Evolutionary conservation across 2,888 invertebrate genomes (phyloP), one percentile per base, ranked within the genome.

Genomic region (Cheilosia variabilis): DNA sequence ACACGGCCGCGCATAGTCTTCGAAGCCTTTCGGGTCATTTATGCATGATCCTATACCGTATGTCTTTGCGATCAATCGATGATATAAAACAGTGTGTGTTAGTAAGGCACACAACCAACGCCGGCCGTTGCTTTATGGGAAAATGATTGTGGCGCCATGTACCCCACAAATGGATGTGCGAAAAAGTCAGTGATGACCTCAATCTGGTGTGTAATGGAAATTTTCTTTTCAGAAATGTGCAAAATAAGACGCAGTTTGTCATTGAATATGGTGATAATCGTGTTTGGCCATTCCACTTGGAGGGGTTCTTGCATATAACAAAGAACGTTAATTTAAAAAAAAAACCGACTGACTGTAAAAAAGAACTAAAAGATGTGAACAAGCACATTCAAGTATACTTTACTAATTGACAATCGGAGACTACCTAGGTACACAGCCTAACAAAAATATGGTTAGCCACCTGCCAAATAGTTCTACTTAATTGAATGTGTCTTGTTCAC

Each of bases 111-210:
- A 62, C 41, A 62, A n/a, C 24, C 37, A 41, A 5, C 31, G 31
- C 10, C 6, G n/a, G n/a, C 3, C 2, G 22, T 10, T 37, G 17
- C 17, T 43, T 45, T 58, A 53, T 68, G 55, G 55, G 68, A 68
- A 68, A 68, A 55, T 31, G 55, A 45, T 57, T 27, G 24, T 55
- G 71, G 71, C 77, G 82, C 77, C 82, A 72, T 34, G 77, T 57
- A 69, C 58, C 13, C 60, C 65, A 71, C 55, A 72, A 82, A 82
- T 82, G 66, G 72, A 82, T 78, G 71, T 77, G 77, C 71, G 71
- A 82, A 82, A 82, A 82, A 82, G 60, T 66, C 71, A 77, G 65
- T 66, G 77, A 72, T 82, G 82, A 78, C 77, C 77, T 78, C 77
- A 82, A 78, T 77, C 22, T 53, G 47, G 50, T 22, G 17, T 72